A percentile compares a stretch with the other conserved stretches of the same genome.
phyloP scores from a whole-genome alignment of 2,797 vertebrate genomes.

The Peromyscus attwateri region DNA sequence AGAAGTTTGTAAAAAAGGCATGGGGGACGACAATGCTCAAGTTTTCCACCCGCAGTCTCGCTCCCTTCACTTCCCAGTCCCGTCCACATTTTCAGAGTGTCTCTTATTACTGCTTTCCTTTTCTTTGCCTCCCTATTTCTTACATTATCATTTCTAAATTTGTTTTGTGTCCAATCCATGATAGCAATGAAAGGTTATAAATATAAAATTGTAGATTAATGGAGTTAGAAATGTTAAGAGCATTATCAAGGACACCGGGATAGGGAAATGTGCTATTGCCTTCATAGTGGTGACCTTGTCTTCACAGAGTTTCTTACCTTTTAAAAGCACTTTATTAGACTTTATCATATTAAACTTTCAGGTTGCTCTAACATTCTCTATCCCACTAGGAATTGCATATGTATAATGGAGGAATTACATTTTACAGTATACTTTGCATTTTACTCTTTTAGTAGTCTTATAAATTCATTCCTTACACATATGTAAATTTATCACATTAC shows the following conservation, averaged over 20 bases:
- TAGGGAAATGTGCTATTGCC: background rate
- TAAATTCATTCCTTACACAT: slow-evolving; percentile 8
- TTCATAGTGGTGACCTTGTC: background rate
- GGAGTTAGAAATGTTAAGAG: slow-evolving; percentile 18
- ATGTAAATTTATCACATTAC: background rate
- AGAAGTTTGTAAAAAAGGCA: background rate
- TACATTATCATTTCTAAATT: background rate
- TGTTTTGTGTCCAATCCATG: background rate
- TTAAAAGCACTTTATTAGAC: background rate
- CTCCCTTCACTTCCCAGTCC: background rate
- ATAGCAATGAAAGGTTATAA: slow-evolving; percentile 32
- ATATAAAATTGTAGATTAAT: slow-evolving; percentile 8
- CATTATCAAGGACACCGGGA: background rate
- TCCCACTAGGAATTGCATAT: background rate
- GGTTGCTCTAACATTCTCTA: background rate
- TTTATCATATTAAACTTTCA: background rate
- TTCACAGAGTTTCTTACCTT: background rate
- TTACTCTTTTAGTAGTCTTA: slow-evolving; percentile 16
- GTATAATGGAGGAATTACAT: background rate
- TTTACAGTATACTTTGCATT: slow-evolving; percentile 7
- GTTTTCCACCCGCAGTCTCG: background rate
- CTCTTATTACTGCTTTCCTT: background rate
- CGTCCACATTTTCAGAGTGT: background rate
- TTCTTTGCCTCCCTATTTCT: background rate
- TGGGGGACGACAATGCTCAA: background rate